A percentile compares a stretch with the other conserved stretches of the same genome.
Conservation (phyloP, 2,797 vertebrate species). For the Coracias cyanogaster region DNA sequence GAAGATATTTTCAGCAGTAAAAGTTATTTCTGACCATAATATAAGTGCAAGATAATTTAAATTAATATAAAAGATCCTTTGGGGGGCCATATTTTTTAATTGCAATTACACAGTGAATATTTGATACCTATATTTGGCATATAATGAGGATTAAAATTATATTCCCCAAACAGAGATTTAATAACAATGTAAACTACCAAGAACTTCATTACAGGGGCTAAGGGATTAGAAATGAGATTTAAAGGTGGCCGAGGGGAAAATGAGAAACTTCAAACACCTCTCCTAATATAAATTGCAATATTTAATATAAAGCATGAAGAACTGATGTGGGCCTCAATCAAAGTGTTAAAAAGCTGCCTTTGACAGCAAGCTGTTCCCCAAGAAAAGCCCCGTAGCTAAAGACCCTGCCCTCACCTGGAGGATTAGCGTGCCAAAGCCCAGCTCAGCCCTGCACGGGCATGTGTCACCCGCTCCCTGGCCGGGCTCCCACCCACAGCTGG, state of each 20-base stretch:
- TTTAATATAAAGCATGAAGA: conserved; percentile 51
- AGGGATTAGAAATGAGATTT: conserved; percentile 78
- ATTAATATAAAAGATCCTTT: conserved; percentile 66
- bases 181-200: conserved; percentile 76
- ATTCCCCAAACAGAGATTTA: conserved; percentile 77
- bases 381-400: background rate
- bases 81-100: conserved; percentile 57
- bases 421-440: background rate
- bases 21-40: conserved; percentile 21
- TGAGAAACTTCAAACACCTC: conserved; percentile 65
- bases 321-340: background rate
- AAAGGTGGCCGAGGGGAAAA: conserved; percentile 76
- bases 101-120: conserved; percentile 66
- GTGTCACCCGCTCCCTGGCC: rapidly evolving
- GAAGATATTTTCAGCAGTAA: conserved; percentile 32
- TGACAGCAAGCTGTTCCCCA: background rate
- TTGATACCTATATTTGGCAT: conserved; percentile 44
- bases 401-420: background rate
- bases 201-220: conserved; percentile 77
- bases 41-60: conserved; percentile 61
- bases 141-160: conserved; percentile 60
- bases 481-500: background rate
- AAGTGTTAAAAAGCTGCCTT: background rate
- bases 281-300: conserved; percentile 67
- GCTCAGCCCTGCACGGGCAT: background rate